Conservation (phyloP, 1,140 invertebrate genomes). For the Drosophila mauritiana region DNA sequence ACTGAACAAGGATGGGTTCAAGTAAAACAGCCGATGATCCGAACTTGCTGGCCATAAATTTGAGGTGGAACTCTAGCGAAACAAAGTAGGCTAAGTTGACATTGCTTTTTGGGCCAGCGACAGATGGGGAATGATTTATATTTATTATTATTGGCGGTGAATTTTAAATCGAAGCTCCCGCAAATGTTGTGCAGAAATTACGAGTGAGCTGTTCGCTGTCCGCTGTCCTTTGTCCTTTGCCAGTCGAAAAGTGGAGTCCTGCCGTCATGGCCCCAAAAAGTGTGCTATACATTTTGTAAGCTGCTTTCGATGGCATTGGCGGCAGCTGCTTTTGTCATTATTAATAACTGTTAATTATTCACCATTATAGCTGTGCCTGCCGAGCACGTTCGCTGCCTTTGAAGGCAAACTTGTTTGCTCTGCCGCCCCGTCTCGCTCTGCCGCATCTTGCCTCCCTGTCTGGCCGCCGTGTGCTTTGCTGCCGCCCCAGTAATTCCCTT, state of each 20-base stretch:
- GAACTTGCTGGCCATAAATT: constrained; percentile 44
- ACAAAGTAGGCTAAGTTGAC: too few species aligned
- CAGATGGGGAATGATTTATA: constrained; percentile 67
- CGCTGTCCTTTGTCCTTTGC: neutral
- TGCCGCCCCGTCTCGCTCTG: constrained; percentile 3
- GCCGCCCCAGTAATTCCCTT: constrained; percentile 64
- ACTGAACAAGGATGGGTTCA: too few species aligned
- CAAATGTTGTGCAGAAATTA: constrained; percentile 53
- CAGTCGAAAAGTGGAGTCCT: neutral
- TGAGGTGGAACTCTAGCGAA: too few species aligned
- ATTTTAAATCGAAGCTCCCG: constrained; percentile 77
- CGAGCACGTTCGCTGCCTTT: constrained; percentile 45
- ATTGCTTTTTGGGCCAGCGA: too few species aligned
- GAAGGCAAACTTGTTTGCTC: neutral
- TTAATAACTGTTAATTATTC: constrained; percentile 84
- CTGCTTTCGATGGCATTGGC: constrained; percentile 45
- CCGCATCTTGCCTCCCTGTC: too few species aligned
- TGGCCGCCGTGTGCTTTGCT: neutral
- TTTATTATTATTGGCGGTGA: constrained; percentile 82
- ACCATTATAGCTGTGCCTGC: constrained; percentile 73
- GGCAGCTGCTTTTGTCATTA: constrained; percentile 83
- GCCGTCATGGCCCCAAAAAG: constrained; percentile 36
- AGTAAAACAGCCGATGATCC: neutral
- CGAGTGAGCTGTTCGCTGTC: neutral
- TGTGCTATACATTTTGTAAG: constrained; percentile 65